Evolutionary conservation across 2,797 vertebrate genomes (phyloP), one percentile per base, ranked within the genome.

Genomic region (Clarias laeviceps): DNA sequence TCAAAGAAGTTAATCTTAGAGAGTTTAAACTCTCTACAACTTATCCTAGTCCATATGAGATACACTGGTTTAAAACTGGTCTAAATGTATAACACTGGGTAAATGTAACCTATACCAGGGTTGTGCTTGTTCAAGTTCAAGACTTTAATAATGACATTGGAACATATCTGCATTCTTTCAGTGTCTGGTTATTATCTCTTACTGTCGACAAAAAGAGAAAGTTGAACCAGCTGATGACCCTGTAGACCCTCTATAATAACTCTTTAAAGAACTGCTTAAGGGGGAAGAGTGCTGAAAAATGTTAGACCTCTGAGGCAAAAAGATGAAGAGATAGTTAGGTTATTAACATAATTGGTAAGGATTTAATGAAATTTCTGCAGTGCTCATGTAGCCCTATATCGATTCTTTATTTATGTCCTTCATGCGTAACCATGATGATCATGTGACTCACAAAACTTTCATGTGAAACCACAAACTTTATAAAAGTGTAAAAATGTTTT

Each of bases 161-260:
- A 54, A 14, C 8, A 18, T 18, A 22, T 62, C 29, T 22, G 57
- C 57, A 79, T 62, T 61, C 22, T 14, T n/a, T n/a, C 14, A n/a
- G 22, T 3, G 32, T 40, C 59, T 61, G 77, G 57, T 62, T 77
- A 32, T 17, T 37, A 22, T 85, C 40, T 37, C n/a, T 15, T 57
- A 72, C 62, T 61, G 11, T 62, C 56, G 56, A 14, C 18, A 62
- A 24, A 34, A 17, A 82, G 79, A 32, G 27, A 86, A 61, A 82
- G 61, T 59, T 68, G 59, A 68, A 64, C 3, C 22, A 83, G 64
- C 72, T 74, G 17, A 87, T 85, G 0, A 32, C 29, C 11, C 57
- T n/a, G 24, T 61, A 72, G 73, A 83, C 8, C 7, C 68, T 18
- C 24, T 24, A 40, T 37, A 29, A 50, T 82, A 80, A 76, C 79